A percentile compares a stretch with the other conserved stretches of the same genome.
Conservation (phyloP, 2,888 invertebrate genomes). For the Ichneumoninae sp. region DNA sequence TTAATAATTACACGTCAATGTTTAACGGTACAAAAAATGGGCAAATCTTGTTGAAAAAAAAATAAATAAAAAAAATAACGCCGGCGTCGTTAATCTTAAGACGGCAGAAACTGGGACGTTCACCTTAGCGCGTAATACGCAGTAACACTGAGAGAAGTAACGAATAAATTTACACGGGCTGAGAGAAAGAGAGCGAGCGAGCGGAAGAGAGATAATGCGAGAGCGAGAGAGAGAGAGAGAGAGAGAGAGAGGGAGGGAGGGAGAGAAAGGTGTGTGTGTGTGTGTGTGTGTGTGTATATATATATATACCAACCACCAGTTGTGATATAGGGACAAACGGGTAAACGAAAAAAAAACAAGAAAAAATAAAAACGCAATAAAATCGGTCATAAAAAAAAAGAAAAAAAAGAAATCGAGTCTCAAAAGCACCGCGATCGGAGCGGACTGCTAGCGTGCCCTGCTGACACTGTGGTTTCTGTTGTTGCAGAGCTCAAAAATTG, state of each 20-base stretch:
- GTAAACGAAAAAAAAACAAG: slow-evolving; percentile 48
- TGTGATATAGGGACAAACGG: slow-evolving; percentile 42
- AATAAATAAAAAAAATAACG: too few species aligned
- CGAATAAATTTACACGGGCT: background rate
- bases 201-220: background rate
- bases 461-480: slow-evolving; percentile 82
- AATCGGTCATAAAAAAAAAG: slow-evolving; percentile 62
- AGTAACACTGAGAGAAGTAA: background rate
- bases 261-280: slow-evolving; percentile 11
- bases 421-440: slow-evolving; percentile 53
- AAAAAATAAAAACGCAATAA: slow-evolving; percentile 7
- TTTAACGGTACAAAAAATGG: too few species aligned
- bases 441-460: slow-evolving; percentile 73
- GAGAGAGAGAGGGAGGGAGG: slow-evolving; percentile 21
- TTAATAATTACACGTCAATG: too few species aligned
- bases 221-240: slow-evolving; percentile 34
- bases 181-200: slow-evolving; percentile 43
- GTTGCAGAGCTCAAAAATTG: slow-evolving; percentile 86
- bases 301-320: slow-evolving; percentile 53
- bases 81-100: too few species aligned
- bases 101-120: too few species aligned
- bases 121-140: background rate
- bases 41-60: too few species aligned
- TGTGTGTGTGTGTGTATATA: too few species aligned
- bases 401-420: slow-evolving; percentile 62